phyloP scores from a whole-genome alignment of 2,113 vertebrate species.

The Sinocyclocheilus maitianheensis region DNA sequence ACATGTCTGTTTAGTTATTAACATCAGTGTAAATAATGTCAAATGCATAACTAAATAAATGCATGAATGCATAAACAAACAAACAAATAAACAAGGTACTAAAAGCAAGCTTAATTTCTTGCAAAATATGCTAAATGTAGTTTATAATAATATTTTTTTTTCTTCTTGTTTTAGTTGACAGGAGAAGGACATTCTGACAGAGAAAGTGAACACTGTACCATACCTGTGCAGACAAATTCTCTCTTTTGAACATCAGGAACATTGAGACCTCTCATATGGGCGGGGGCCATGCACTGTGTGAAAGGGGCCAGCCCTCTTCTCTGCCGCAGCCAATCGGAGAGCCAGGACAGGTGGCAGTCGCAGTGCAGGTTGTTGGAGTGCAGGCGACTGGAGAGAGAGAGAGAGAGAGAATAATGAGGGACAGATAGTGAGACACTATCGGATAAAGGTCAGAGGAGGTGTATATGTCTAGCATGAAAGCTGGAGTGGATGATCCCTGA shows the following conservation, averaged over 20 bases:
- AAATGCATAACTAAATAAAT: background rate
- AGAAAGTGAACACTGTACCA: conserved; percentile 17
- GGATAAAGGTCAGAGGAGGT: conserved; percentile 31
- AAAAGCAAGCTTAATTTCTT: background rate
- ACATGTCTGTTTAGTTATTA: background rate
- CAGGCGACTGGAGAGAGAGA: conserved; percentile 80
- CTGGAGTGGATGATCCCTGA: conserved; percentile 14
- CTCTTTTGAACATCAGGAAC: conserved; percentile 97
- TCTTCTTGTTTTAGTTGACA: background rate
- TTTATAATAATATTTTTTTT: background rate
- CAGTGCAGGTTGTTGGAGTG: conserved; percentile 97
- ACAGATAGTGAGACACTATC: conserved; percentile 22
- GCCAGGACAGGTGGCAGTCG: conserved; percentile 97
- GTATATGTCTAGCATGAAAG: background rate
- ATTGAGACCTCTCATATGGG: conserved; percentile 91
- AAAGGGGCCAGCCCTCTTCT: conserved; percentile 91
- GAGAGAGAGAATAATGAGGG: conserved; percentile 27
- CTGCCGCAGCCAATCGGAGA: conserved; percentile 96
- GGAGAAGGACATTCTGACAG: background rate
- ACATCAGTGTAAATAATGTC: background rate
- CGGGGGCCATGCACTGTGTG: conserved; percentile 95
- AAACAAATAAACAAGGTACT: background rate
- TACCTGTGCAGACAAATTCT: conserved; percentile 93
- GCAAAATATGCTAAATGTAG: background rate
- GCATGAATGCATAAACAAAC: background rate